These are phyloP conservation scores for Aspidapion aeneum DNA, from an alignment of 2,888 invertebrate species.

Conservation along the genomic window DNA sequence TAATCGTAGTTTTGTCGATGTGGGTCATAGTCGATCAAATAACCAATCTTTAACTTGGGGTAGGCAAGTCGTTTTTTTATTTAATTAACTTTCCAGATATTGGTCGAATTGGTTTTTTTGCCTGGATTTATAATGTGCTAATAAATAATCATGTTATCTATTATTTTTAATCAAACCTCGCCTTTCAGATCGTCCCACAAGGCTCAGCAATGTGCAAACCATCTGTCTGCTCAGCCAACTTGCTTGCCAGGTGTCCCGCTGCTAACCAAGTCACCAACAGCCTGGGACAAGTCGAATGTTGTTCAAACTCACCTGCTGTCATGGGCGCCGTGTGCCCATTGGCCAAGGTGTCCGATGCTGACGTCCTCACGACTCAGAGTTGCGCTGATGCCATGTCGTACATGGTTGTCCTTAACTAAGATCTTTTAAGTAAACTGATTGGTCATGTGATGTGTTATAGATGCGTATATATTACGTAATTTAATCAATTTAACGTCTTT, in stretches of 20 bases:
- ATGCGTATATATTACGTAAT: too few species aligned
- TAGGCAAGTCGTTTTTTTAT: too few species aligned
- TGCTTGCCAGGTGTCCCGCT: slow-evolving; percentile 28
- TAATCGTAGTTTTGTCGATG: too few species aligned
- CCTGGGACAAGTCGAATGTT: slow-evolving; percentile 27
- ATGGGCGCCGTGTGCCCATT: slow-evolving; percentile 48
- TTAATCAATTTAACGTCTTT: too few species aligned
- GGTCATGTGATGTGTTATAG: not conserved
- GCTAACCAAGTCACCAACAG: slow-evolving; percentile 26
- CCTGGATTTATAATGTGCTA: too few species aligned
- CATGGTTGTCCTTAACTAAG: slow-evolving; percentile 26
- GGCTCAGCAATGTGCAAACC: slow-evolving; percentile 23
- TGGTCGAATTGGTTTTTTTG: too few species aligned
- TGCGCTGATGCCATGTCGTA: slow-evolving; percentile 22
- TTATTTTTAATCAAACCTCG: too few species aligned
- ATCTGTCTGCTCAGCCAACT: slow-evolving; percentile 25
- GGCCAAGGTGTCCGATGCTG: slow-evolving; percentile 37
- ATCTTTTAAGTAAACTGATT: not conserved
- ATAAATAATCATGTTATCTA: too few species aligned
- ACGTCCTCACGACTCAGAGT: slow-evolving; percentile 8
- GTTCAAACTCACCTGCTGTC: slow-evolving; percentile 34
- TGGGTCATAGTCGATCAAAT: too few species aligned
- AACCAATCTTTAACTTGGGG: too few species aligned
- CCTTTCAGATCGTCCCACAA: slow-evolving; percentile 20
- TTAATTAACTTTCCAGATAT: too few species aligned